phyloP scores from a whole-genome alignment of 2,797 vertebrate species.

The Poecilia velifera region DNA sequence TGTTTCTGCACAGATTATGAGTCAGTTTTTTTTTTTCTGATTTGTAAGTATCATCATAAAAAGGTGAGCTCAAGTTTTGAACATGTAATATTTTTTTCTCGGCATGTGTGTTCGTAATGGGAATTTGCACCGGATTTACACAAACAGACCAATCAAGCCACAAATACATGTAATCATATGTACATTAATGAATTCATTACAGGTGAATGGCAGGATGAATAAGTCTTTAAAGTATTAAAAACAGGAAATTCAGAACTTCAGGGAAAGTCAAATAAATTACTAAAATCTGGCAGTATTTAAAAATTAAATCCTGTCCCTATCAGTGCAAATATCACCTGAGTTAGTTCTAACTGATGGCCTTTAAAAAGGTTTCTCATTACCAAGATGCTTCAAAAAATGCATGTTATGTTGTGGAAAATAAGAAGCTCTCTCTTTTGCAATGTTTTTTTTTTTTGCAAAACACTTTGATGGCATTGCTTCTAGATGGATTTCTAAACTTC shows the following conservation, averaged over 20 bases:
- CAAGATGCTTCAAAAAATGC: not conserved
- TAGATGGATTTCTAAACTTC: not conserved
- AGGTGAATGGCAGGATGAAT: not conserved
- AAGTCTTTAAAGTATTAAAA: not conserved
- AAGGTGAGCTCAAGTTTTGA: not conserved
- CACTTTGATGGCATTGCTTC: not conserved
- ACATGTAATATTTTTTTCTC: not conserved
- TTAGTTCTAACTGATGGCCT: not conserved
- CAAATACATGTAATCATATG: slow-evolving; percentile 1
- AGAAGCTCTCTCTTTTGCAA: not conserved
- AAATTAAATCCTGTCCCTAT: not conserved
- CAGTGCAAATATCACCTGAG: not conserved
- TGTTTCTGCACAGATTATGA: not conserved
- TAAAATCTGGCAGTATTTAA: not conserved
- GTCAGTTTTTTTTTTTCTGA: not conserved
- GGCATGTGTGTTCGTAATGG: not conserved
- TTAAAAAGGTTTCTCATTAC: not conserved
- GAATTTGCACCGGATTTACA: not conserved
- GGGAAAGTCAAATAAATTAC: not conserved
- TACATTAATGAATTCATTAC: not conserved
- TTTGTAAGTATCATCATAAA: not conserved
- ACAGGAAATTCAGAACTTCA: not conserved
- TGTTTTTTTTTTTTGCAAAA: not conserved
- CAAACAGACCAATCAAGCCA: not conserved
- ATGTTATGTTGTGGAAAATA: not conserved